Evolutionary conservation across 1,140 invertebrate genomes (phyloP), one percentile per base, ranked within the genome.

Genomic region (Drosophila seguyi): DNA sequence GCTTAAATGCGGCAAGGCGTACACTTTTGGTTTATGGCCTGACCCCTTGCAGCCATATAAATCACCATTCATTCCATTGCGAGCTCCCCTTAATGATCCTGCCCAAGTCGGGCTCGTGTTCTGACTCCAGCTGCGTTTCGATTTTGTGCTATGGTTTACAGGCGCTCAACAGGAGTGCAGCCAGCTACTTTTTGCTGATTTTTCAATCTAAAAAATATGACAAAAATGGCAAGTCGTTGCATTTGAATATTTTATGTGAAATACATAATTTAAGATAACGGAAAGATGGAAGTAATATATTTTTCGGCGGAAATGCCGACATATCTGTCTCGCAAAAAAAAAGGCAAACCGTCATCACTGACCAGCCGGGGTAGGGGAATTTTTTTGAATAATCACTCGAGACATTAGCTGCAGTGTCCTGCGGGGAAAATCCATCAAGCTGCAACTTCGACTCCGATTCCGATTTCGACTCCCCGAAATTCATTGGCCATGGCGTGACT

Each of bases 11-110:
- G 60, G 48, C 48, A 42, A 48, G 52, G 62, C 47, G 38, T 53
- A 69, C 52, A 77, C 57, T 75, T 84, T 83, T 77, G 44, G 68
- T 81, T 90, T 81, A 81, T 81, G 63, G 68, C 75, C 68, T 81
- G 81, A 88, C 83, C 84, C 75, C 79, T 80, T 79, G 71, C 66
- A 83, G 66, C 75, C 45, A 67, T 53, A 87, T 90, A 88, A 88
- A 90, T 88, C 81, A 90, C 80, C 71, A 55, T 55, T 38, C 34
- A 55, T 55, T 63, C 63, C 52, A 59, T 31, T 25, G 36, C 66
- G 72, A 45, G 67, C 72, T 56, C 27, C 39, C 63, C 59, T 88
- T 90, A 86, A 90, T 90, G 81, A 87, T 77, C 53, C 38, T 72
- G 65, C 53, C 25, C 53, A 22, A 25, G 44, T 44, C 50, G 20